Evolutionary conservation across 2,113 vertebrate genomes (phyloP).

Genomic region (Notiomystis cincta): DNA sequence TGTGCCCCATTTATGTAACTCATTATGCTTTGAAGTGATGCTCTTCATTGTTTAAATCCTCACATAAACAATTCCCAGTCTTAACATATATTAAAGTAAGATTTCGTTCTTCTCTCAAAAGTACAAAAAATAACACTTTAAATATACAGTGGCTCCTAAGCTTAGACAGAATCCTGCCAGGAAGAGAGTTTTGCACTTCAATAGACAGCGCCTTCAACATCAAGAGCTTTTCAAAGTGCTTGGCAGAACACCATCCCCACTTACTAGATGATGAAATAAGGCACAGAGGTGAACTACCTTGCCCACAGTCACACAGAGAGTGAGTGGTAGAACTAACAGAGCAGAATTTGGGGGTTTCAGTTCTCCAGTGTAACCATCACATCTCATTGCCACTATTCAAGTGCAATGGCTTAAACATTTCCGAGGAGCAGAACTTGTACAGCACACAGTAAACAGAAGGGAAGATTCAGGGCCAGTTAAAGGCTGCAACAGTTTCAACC

Average conservation of each 20-base stretch:
- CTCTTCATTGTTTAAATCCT: background rate
- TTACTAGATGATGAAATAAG: conserved; percentile 23
- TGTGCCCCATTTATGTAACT: background rate
- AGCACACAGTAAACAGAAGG: background rate
- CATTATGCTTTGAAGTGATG: background rate
- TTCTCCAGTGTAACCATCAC: background rate
- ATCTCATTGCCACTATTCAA: background rate
- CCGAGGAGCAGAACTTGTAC: background rate
- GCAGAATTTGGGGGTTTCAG: background rate
- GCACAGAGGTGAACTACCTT: conserved; percentile 32
- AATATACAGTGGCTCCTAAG: conserved; percentile 2
- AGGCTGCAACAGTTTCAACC: background rate
- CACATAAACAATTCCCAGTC: background rate
- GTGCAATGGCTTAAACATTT: background rate
- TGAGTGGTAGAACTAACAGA: background rate
- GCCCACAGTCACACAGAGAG: background rate
- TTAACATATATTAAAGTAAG: background rate
- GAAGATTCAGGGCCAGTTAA: background rate
- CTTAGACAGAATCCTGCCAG: background rate
- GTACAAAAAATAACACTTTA: conserved; percentile 44
- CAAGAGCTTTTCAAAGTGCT: conserved; percentile 44
- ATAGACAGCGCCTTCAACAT: background rate
- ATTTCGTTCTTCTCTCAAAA: background rate
- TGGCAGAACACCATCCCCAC: background rate
- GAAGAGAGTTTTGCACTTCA: background rate